phyloP scores from a whole-genome alignment of 2,888 invertebrate genomes.

The Hypsopygia costalis region DNA sequence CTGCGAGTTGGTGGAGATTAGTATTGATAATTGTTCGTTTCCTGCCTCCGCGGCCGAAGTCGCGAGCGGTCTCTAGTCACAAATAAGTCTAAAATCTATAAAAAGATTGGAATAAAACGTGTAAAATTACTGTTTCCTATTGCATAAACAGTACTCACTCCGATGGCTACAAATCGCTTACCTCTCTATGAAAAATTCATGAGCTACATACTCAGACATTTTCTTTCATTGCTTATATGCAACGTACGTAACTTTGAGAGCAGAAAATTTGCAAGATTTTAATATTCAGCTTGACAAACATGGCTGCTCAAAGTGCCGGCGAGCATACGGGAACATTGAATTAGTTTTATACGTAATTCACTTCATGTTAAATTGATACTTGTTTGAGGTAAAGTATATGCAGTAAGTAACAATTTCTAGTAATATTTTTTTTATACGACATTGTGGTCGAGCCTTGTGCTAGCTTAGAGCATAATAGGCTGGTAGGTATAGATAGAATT shows the following conservation, averaged over 20 bases:
- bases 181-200: conserved; percentile 1
- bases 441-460: no score
- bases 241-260: conserved; percentile 2
- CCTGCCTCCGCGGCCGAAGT: no score
- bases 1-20: no score
- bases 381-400: no score
- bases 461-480: no score
- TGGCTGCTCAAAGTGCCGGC: background rate
- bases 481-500: no score
- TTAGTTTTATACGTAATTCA: background rate
- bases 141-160: background rate
- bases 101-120: background rate
- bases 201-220: conserved; percentile 1
- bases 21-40: no score
- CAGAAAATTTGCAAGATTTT: conserved; percentile 3
- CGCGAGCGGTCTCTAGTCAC: no score
- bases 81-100: no score
- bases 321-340: background rate
- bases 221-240: conserved; percentile 1
- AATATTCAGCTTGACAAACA: background rate
- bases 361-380: no score
- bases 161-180: background rate
- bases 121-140: background rate
- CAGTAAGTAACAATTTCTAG: no score
- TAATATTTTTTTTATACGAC: no score